These are phyloP conservation scores for Drosophila meridiana DNA, from an alignment of 2,888 invertebrate species.

Conservation along the genomic window DNA sequence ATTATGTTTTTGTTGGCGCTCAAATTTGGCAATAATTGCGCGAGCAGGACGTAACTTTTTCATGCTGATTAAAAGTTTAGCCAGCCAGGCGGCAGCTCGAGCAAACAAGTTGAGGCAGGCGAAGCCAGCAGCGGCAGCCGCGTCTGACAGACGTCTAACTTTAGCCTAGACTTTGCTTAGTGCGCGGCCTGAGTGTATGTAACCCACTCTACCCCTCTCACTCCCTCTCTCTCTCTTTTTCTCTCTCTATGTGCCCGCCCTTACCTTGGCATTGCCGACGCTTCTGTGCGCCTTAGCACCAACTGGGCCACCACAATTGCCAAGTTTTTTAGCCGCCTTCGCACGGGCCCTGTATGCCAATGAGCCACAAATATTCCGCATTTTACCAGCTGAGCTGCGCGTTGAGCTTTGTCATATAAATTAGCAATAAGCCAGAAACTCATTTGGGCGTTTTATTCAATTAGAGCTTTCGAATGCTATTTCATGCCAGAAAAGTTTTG, in stretches of 20 bases:
- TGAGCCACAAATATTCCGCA: conserved; percentile 34
- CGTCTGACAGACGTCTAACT: conserved; percentile 71
- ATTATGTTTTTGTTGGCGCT: conserved; percentile 74
- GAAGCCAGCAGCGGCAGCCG: conserved; percentile 4
- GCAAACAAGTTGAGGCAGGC: conserved; percentile 65
- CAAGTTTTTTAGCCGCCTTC: conserved; percentile 20
- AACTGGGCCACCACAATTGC: conserved; percentile 14
- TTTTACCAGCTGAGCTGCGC: conserved; percentile 24
- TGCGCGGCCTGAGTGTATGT: conserved; percentile 14
- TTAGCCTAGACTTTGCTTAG: conserved; percentile 64
- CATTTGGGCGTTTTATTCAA: conserved; percentile 35
- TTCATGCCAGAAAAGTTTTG: background rate
- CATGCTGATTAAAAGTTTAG: conserved; percentile 71
- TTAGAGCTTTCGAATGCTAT: conserved; percentile 10
- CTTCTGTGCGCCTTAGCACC: conserved; percentile 16
- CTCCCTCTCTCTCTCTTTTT: background rate
- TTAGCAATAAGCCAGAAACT: conserved; percentile 25
- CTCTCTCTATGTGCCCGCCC: conserved; percentile 1
- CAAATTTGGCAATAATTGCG: conserved; percentile 71
- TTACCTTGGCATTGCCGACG: conserved; percentile 43
- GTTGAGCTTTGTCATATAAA: conserved; percentile 31
- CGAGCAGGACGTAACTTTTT: conserved; percentile 45
- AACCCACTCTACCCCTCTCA: background rate
- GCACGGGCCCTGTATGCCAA: conserved; percentile 39
- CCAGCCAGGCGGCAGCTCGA: conserved; percentile 48